Evolutionary conservation across 2,113 vertebrate species (phyloP).

Genomic region (Mus spicilegus): DNA sequence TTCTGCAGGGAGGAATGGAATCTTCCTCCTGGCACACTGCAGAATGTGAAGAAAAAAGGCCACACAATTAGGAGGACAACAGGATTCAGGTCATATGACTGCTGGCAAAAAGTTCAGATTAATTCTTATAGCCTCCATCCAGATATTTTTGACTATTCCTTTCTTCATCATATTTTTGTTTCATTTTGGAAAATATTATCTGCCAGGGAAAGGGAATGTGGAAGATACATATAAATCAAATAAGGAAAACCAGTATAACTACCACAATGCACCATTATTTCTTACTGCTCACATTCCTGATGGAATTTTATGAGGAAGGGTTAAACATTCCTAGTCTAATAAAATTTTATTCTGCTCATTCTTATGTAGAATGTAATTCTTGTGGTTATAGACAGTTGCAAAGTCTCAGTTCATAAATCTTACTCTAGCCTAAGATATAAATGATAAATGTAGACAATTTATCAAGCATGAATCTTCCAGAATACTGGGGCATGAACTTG

Average conservation of each 20-base stretch:
- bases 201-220: background rate
- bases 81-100: background rate
- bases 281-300: background rate
- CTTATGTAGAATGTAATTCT: constrained; percentile 30
- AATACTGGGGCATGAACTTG: background rate
- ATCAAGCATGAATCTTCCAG: constrained; percentile 3
- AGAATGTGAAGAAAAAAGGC: background rate
- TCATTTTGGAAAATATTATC: constrained; percentile 42
- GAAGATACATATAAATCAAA: background rate
- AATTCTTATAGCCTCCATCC: background rate
- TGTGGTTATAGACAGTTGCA: background rate
- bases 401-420: constrained; percentile 43
- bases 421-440: constrained; percentile 17
- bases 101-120: background rate
- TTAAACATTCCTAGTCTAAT: background rate
- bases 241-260: background rate
- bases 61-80: background rate
- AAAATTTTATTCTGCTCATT: background rate
- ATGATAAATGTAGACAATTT: background rate
- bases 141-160: background rate
- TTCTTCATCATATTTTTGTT: constrained; percentile 49
- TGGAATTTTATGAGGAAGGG: constrained; percentile 2
- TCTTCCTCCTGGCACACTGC: background rate
- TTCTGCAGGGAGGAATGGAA: background rate
- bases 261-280: constrained; percentile 13